Evolutionary conservation across 2,888 invertebrate genomes (phyloP).

Genomic region (Protophormia terraenovae): DNA sequence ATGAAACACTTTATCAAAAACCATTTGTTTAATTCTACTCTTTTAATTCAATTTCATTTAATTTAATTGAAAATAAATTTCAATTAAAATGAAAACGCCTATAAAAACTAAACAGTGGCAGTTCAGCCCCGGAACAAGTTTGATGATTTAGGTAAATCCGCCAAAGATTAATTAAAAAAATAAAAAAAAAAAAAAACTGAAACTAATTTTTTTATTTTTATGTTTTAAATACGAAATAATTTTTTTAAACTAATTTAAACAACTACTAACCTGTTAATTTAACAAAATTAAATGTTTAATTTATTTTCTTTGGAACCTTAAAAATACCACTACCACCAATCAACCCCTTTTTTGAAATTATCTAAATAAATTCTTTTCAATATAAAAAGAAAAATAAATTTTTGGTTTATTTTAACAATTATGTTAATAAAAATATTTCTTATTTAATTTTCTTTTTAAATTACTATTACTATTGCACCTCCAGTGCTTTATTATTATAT

Average conservation of each 20-base stretch:
- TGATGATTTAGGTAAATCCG: slow-evolving; percentile 86
- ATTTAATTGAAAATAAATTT: slow-evolving; percentile 69
- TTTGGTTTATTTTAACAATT: slow-evolving; percentile 11
- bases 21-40: slow-evolving; percentile 43
- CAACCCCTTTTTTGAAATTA: slow-evolving; percentile 34
- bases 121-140: slow-evolving; percentile 87
- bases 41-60: slow-evolving; percentile 47
- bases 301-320: slow-evolving; percentile 54
- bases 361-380: background rate
- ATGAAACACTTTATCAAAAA: slow-evolving; percentile 52
- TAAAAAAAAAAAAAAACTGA: slow-evolving; percentile 32
- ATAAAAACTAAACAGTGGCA: slow-evolving; percentile 84
- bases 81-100: slow-evolving; percentile 75
- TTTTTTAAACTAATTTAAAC: slow-evolving; percentile 41
- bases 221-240: slow-evolving; percentile 25
- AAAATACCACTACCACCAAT: slow-evolving; percentile 1
- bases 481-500: slow-evolving; percentile 50
- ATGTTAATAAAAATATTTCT: slow-evolving; percentile 19
- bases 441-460: slow-evolving; percentile 4
- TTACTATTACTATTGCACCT: slow-evolving; percentile 54
- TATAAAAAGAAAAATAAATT: slow-evolving; percentile 39
- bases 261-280: slow-evolving; percentile 55
- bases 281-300: slow-evolving; percentile 56
- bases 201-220: slow-evolving; percentile 37
- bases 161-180: slow-evolving; percentile 7